Percentiles rank a stretch among this genome's conserved stretches.
Conservation (phyloP, 2,113 vertebrate species). For the Ctenodactylus gundi region DNA sequence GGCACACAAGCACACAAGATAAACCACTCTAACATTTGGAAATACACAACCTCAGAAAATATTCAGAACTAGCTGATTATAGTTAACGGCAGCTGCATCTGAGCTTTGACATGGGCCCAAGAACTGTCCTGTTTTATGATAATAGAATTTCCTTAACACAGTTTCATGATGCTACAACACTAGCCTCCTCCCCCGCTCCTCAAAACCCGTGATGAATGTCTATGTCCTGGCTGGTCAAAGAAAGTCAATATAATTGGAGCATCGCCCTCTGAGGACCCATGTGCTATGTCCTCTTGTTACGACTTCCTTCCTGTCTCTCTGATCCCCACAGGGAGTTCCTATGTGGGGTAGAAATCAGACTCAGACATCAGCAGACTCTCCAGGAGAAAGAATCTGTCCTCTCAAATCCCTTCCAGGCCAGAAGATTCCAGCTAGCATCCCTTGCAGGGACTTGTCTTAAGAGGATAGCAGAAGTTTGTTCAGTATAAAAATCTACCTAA, state of each 20-base stretch:
- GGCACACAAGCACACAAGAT: no score
- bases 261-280: no score
- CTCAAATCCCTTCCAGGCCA: background rate
- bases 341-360: background rate
- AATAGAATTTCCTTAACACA: background rate
- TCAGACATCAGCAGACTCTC: rapidly evolving
- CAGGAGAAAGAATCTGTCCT: rapidly evolving
- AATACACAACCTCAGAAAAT: background rate
- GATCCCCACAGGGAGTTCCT: background rate
- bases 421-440: background rate
- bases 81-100: background rate
- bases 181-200: background rate
- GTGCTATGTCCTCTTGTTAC: rapidly evolving
- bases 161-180: background rate
- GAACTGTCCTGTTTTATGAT: background rate
- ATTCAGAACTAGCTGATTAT: background rate
- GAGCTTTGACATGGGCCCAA: background rate
- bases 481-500: background rate
- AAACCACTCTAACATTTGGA: background rate
- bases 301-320: background rate
- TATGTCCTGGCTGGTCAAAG: no score
- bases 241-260: no score
- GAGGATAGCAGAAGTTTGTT: background rate
- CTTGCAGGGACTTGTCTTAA: rapidly evolving
- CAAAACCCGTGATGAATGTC: background rate